These are phyloP conservation scores for Pegoplata infirma DNA, from an alignment of 2,888 invertebrate genomes.

Conservation along the genomic window DNA sequence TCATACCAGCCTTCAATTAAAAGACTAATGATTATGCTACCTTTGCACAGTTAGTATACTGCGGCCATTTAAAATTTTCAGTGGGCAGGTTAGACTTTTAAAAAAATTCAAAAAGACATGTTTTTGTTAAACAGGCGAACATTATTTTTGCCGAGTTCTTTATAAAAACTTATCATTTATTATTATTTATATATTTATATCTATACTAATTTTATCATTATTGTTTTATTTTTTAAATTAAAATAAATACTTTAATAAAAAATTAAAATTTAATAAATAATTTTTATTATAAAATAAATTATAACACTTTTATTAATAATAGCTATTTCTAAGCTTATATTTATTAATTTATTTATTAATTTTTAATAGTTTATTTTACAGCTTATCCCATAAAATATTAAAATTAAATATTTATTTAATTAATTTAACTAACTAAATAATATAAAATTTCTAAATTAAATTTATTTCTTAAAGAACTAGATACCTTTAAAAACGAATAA, in stretches of 20 bases:
- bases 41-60: slow-evolving; percentile 88
- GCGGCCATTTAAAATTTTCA: slow-evolving; percentile 87
- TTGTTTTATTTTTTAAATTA: slow-evolving; percentile 78
- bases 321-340: slow-evolving; percentile 81
- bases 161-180: slow-evolving; percentile 78
- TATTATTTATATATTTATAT: slow-evolving; percentile 45
- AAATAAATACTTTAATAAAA: slow-evolving; percentile 77
- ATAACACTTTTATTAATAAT: slow-evolving; percentile 79
- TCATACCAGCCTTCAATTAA: slow-evolving; percentile 90
- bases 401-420: slow-evolving; percentile 75
- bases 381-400: slow-evolving; percentile 82
- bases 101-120: slow-evolving; percentile 83
- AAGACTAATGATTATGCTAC: slow-evolving; percentile 89
- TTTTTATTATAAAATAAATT: slow-evolving; percentile 79
- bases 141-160: slow-evolving; percentile 83
- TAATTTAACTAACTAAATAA: slow-evolving; percentile 70
- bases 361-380: slow-evolving; percentile 81
- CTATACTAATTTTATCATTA: slow-evolving; percentile 83
- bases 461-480: slow-evolving; percentile 83
- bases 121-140: slow-evolving; percentile 88
- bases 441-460: slow-evolving; percentile 78
- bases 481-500: slow-evolving; percentile 84
- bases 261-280: slow-evolving; percentile 78
- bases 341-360: slow-evolving; percentile 74
- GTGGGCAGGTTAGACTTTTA: slow-evolving; percentile 86